Conservation (phyloP, 2,888 invertebrate species). For the Phengaris alcon region DNA sequence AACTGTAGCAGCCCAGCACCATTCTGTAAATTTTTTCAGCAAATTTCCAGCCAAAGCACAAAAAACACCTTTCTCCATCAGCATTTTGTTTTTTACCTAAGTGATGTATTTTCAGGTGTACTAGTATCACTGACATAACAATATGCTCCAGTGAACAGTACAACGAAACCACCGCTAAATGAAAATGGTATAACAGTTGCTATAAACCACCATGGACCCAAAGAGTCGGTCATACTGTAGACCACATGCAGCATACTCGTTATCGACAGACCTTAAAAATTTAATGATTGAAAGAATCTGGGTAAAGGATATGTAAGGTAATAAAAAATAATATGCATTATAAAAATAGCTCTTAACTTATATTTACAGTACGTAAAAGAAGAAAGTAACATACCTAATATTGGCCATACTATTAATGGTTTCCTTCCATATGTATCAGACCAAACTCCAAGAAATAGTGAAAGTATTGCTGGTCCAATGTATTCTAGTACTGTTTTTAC, state of each 20-base stretch:
- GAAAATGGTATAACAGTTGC: constrained; percentile 78
- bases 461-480: constrained; percentile 82
- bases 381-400: constrained; percentile 73
- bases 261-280: constrained; percentile 57
- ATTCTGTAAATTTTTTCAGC: too few species aligned
- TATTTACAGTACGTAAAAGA: neutral
- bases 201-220: constrained; percentile 75
- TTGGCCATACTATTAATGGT: constrained; percentile 82
- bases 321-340: too few species aligned
- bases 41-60: too few species aligned
- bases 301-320: neutral
- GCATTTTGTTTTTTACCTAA: constrained; percentile 64
- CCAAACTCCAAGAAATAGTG: constrained; percentile 89
- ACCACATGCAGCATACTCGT: constrained; percentile 54
- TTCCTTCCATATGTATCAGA: constrained; percentile 88
- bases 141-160: constrained; percentile 80
- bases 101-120: constrained; percentile 76
- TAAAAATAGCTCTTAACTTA: neutral
- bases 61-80: too few species aligned
- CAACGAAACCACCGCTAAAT: constrained; percentile 80
- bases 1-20: too few species aligned
- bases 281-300: neutral
- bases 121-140: constrained; percentile 85
- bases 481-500: constrained; percentile 81
- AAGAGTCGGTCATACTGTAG: constrained; percentile 55